Conservation (phyloP, 2,113 vertebrate genomes). For the Potamarius usumacintae region DNA sequence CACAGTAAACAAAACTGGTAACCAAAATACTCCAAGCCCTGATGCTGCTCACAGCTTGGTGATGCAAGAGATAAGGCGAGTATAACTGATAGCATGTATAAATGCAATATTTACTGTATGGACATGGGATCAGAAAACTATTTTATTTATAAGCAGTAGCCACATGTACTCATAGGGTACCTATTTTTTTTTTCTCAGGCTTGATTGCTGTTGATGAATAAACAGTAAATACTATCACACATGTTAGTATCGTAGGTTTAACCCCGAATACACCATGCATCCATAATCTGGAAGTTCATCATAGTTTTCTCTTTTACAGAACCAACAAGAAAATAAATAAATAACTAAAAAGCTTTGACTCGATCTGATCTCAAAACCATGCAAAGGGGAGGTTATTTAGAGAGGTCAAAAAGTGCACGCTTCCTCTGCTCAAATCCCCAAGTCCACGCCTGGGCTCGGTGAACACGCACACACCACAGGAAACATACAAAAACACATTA, state of each 20-base stretch:
- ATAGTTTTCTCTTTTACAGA: neutral
- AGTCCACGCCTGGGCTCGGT: neutral
- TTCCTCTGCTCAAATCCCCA: neutral
- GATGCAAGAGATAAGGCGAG: too few species aligned
- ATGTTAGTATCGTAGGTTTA: neutral
- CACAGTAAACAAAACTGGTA: too few species aligned
- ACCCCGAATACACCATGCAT: neutral
- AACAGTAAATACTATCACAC: too few species aligned
- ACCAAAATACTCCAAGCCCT: too few species aligned
- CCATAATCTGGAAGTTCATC: neutral
- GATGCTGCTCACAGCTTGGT: too few species aligned
- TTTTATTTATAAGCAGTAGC: too few species aligned
- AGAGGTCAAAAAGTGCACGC: too few species aligned
- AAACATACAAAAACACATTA: neutral
- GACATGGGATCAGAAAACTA: too few species aligned
- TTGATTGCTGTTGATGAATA: neutral
- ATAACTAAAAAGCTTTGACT: neutral
- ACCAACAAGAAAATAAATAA: neutral
- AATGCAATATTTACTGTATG: too few species aligned
- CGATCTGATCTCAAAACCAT: neutral
- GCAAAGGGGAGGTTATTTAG: too few species aligned
- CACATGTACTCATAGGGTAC: too few species aligned
- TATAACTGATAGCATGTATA: too few species aligned
- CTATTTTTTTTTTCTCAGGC: neutral
- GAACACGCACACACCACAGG: neutral